Conservation (phyloP, 1,140 invertebrate genomes). For the Cydia amplana region DNA sequence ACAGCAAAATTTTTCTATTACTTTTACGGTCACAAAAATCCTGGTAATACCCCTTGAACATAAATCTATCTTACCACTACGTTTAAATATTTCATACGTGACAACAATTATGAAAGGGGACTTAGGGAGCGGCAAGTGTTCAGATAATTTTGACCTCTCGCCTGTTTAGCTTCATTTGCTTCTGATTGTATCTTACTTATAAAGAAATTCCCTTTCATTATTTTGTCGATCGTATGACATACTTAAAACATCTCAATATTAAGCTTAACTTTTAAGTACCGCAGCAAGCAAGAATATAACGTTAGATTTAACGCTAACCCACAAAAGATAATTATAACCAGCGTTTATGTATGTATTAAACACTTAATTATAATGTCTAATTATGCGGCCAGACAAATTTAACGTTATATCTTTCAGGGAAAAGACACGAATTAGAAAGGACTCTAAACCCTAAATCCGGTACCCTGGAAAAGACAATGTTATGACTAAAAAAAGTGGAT, state of each 20-base stretch:
- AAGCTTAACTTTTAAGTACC: slow-evolving; percentile 33
- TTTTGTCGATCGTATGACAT: not conserved
- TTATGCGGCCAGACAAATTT: not conserved
- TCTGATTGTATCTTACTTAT: too few relatives aligned
- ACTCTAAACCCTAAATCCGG: slow-evolving; percentile 13
- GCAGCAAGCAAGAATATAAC: slow-evolving; percentile 25
- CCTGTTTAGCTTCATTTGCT: too few relatives aligned
- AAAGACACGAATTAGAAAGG: slow-evolving; percentile 12
- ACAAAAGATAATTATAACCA: not conserved
- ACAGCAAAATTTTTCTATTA: slow-evolving; percentile 58
- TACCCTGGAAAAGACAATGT: slow-evolving; percentile 23
- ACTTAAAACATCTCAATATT: slow-evolving; percentile 2
- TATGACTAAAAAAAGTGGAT: slow-evolving; percentile 27
- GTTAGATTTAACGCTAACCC: slow-evolving; percentile 10
- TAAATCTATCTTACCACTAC: slow-evolving; percentile 47
- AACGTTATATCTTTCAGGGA: slow-evolving; percentile 18
- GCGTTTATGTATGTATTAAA: not conserved
- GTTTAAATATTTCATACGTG: slow-evolving; percentile 27
- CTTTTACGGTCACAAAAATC: slow-evolving; percentile 60
- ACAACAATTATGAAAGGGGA: not conserved
- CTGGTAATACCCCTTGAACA: slow-evolving; percentile 54
- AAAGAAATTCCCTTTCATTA: not conserved
- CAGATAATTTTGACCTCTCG: too few relatives aligned
- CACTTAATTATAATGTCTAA: not conserved
- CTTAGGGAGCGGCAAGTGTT: too few relatives aligned